Conservation (phyloP, 2,797 vertebrate genomes). For the Huso huso region DNA sequence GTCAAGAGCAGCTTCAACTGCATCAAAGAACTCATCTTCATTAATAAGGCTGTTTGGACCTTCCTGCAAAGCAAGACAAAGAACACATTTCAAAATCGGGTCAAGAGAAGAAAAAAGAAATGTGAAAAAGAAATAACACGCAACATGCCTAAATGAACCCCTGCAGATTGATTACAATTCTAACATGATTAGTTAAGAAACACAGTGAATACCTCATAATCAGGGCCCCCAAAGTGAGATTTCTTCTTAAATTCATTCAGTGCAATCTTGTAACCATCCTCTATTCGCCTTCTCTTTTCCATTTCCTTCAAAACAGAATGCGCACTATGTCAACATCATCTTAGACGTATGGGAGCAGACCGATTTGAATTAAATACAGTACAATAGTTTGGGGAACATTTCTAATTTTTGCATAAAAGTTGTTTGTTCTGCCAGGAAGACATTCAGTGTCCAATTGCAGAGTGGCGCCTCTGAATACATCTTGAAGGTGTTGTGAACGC, state of each 20-base stretch:
- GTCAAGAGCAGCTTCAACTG: constrained; percentile 89
- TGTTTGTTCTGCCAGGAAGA: not conserved
- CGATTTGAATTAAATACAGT: not conserved
- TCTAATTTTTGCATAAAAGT: not conserved
- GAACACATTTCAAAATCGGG: not conserved
- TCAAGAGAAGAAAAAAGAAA: not conserved
- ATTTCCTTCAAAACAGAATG: constrained; percentile 56
- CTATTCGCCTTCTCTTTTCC: constrained; percentile 75
- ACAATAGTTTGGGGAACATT: not conserved
- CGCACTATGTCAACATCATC: too few species aligned
- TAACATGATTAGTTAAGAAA: not conserved
- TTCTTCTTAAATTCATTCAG: constrained; percentile 88
- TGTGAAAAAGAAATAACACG: not conserved
- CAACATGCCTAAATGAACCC: not conserved
- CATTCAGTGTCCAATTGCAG: too few species aligned
- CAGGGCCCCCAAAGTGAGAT: constrained; percentile 86
- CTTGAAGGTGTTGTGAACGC: too few species aligned
- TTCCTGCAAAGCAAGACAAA: constrained; percentile 50
- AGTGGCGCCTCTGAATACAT: too few species aligned
- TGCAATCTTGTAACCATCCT: constrained; percentile 77
- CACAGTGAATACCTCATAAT: constrained; percentile 74
- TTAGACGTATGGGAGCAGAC: too few species aligned
- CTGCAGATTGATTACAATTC: too few species aligned
- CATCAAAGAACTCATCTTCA: constrained; percentile 92
- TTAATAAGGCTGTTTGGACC: constrained; percentile 90